Evolutionary conservation across 1,140 invertebrate species (phyloP), one percentile per base, ranked within the genome.

Genomic region (Chymomyza costata): DNA sequence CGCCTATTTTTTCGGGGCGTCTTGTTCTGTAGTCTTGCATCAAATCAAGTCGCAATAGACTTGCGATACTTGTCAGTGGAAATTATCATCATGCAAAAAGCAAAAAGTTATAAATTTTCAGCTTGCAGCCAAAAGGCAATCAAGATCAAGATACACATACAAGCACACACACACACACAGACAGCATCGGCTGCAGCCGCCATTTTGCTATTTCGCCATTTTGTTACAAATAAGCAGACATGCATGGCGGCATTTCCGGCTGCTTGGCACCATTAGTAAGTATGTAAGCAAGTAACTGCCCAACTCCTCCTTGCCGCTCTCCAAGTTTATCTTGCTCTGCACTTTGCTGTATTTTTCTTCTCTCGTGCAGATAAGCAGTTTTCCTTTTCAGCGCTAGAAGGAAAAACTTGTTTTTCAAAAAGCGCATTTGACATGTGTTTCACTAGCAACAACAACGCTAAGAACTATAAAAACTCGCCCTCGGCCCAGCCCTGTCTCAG

Each of bases 211-310:
- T n/a, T n/a, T n/a, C n/a, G n/a, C n/a, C n/a, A n/a, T n/a, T n/a
- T n/a, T n/a, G n/a, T n/a, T 50, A 38, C 34, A 64, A 80, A 66
- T 66, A 54, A 60, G 73, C 73, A 78, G 71, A 78, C 71, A 78
- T 78, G 71, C 71, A 78, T 78, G 71, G 71, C 71, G 73, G 73
- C 71, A 80, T 78, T 78, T 78, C 71, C 71, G 71, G 66, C 70
- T 78, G 66, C 71, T 71, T 78, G 71, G 71, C 71, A 78, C 71
- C 71, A 78, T 78, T 78, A 78, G 71, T 78, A n/a, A n/a, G n/a
- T n/a, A n/a, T n/a, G n/a, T n/a, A n/a, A n/a, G 71, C 71, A 78
- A n/a, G 35, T 73, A 45, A 28, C 43, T 48, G 66, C 62, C 17
- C 19, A 19, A 46, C 6, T 41, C 13, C 3, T 3, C 18, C 10